Evolutionary conservation across 2,888 invertebrate species (phyloP).

Genomic region (Aricia artaxerxes): DNA sequence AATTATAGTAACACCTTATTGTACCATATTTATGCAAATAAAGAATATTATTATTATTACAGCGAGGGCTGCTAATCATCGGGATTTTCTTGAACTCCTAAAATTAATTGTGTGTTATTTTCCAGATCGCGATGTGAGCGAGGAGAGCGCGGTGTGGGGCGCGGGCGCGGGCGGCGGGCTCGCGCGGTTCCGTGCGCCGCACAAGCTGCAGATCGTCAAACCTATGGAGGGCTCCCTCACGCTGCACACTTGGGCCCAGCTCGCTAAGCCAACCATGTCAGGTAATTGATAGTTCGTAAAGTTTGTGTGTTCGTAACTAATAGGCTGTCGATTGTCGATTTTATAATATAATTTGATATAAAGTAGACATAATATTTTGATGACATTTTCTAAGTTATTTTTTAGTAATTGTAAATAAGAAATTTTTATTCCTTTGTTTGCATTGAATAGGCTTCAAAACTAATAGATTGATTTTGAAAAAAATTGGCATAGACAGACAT

Average conservation of each 20-base stretch:
- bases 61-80: too few species aligned
- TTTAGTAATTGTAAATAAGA: background rate
- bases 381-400: too few species aligned
- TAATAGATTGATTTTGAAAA: background rate
- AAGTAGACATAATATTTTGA: too few species aligned
- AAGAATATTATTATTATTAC: too few species aligned
- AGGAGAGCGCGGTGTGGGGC: conserved; percentile 75
- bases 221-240: conserved; percentile 96
- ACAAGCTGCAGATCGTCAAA: conserved; percentile 95
- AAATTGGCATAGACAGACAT: too few species aligned
- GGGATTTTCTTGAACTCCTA: too few species aligned
- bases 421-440: background rate
- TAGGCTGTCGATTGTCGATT: too few species aligned
- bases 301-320: too few species aligned
- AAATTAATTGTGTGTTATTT: background rate
- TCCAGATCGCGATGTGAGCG: conserved; percentile 64
- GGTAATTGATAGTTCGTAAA: conserved; percentile 62
- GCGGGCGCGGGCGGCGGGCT: conserved; percentile 68
- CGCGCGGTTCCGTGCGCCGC: conserved; percentile 87
- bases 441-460: background rate
- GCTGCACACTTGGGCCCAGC: conserved; percentile 95
- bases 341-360: too few species aligned
- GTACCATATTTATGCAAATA: too few species aligned
- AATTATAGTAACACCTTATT: too few species aligned
- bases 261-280: conserved; percentile 95